Conservation (phyloP, 30 jellyfish, hydroid and myxozoan species). For the Nemopilema nomurai region DNA sequence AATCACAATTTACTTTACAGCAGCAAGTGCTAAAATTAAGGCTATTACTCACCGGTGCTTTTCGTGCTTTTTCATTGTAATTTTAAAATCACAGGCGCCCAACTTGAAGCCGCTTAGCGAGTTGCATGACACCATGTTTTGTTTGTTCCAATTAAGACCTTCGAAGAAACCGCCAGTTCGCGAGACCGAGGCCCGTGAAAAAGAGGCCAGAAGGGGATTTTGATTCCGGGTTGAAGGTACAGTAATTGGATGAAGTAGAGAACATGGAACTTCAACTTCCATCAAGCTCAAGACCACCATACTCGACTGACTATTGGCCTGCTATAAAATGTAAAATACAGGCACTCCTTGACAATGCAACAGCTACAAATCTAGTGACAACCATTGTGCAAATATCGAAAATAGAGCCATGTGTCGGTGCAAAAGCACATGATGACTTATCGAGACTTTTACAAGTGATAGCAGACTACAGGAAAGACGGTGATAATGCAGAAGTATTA, state of each 20-base stretch:
- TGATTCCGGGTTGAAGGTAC: neutral
- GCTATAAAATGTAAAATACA: neutral
- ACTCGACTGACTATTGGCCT: constrained; percentile 15
- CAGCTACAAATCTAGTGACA: neutral
- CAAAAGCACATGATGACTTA: neutral
- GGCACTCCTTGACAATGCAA: neutral
- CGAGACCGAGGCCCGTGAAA: constrained; percentile 42
- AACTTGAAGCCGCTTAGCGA: neutral
- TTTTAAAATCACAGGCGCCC: neutral
- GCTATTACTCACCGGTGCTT: neutral
- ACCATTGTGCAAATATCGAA: neutral
- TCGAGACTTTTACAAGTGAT: neutral
- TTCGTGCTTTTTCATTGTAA: neutral
- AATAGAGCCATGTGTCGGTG: neutral
- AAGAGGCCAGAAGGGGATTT: constrained; percentile 31
- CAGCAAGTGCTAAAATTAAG: too few species aligned
- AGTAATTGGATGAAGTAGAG: too few species aligned
- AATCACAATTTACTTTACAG: too few species aligned
- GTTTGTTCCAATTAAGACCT: constrained; percentile 42
- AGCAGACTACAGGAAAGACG: neutral
- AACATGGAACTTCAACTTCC: constrained; percentile 18
- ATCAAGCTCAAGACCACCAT: constrained; percentile 4
- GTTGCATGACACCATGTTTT: neutral
- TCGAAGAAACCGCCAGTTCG: constrained; percentile 76
- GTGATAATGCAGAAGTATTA: neutral